Evolutionary conservation across 2,113 vertebrate genomes (phyloP), one percentile per base, ranked within the genome.

Genomic region (Danionella cerebrum): DNA sequence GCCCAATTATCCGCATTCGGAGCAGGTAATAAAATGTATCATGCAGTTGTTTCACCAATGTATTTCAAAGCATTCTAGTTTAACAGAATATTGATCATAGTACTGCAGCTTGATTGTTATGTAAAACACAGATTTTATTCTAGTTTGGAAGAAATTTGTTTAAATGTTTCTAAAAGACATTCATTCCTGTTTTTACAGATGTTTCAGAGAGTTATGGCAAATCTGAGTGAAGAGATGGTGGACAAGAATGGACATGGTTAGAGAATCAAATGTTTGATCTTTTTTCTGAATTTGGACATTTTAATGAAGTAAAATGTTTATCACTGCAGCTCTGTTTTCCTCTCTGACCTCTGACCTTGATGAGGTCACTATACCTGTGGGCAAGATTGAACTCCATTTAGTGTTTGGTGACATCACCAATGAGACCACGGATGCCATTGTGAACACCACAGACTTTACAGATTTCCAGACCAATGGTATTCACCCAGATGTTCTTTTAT

Each of bases 361-460:
- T 52, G 70, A 79, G 3, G 12, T 83, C 31, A 74, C 47, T 1
- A 21, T 82, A 24, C 50, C 67, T 55, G 3, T 80, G 12, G 47
- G 65, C 41, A 48, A 65, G 5, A 36, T 76, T 31, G 62, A 78
- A 22, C 63, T 87, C 33, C 65, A 77, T 16, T 1, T 87, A 12
- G 77, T 83, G 1, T 82, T 82, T 39, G 85, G 79, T 51, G 83
- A 86, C 76, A 86, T 86, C 50, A 80, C 79, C 1, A 77, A 84
- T 3, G 85, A 87, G 75, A 79, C 53, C 0, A 85, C 79, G 0
- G 80, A 87, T 8, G 82, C 10, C 21, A 70, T 88, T 6, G 84
- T 86, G 18, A 88, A 88, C 79, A 71, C 82, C 7, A 88, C 85
- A 3, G 35, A 87, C 73, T 88, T 87, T 13, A 6, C 0, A 2